Evolutionary conservation across 2,113 vertebrate species (phyloP), one percentile per base, ranked within the genome.

Genomic region (Scytalopus superciliaris): DNA sequence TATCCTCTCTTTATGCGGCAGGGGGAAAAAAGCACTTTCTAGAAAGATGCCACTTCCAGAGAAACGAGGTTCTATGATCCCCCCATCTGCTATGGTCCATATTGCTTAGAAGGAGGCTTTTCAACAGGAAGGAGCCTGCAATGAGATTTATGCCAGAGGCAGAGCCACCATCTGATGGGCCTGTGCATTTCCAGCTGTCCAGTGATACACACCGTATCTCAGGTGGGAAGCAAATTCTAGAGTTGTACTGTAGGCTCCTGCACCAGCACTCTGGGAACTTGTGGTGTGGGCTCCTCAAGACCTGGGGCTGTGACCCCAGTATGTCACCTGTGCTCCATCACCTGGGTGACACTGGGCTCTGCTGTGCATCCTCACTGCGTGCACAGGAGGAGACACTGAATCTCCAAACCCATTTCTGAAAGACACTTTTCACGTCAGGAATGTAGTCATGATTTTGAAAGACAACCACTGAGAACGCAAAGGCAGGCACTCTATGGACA

Each of bases 21-120:
- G 14, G 40, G 40, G 40, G 10, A 28, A 72, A 63, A 52, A 57
- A 73, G 9, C 0, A 0, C 16, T 68, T n/a, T 6, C 19, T 17
- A 56, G 12, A 33, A 77, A 55, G 33, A 62, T 16, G 33, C 6
- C 24, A 23, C 27, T 69, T 59, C 33, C 35, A 64, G 44, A 74
- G 33, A 73, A 73, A 55, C 37, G 4, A 55, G 24, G 12, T 53
- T 52, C 28, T 30, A 25, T 40, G 22, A 84, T 22, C 17, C 52
- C 74, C 0, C 14, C 12, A 44, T 8, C 27, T 77, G 44, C 70
- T 37, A 5, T 2, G 7, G 44, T 45, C 14, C 3, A 0, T 10
- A 45, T 0, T 49, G 42, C 52, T 73, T 24, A 45, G 53, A 59
- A 78, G 40, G 10, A 27, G 13, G 22, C 35, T 31, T 68, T 31